Conservation (phyloP, 2,113 vertebrate genomes). For the Micromys minutus region DNA sequence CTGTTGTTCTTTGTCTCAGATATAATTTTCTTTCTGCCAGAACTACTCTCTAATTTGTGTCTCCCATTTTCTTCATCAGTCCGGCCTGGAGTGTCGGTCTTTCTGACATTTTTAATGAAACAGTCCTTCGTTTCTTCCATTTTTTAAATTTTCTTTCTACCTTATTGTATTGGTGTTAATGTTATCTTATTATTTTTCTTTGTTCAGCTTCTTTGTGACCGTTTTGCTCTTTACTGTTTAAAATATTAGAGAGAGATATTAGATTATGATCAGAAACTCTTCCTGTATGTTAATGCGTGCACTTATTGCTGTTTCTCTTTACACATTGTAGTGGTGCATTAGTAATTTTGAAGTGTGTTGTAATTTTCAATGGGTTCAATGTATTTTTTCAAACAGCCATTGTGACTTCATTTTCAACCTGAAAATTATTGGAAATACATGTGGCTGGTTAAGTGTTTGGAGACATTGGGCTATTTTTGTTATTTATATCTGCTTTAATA, state of each 20-base stretch:
- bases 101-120: background rate
- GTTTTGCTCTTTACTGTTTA: background rate
- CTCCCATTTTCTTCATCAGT: background rate
- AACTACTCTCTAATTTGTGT: background rate
- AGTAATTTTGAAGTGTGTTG: background rate
- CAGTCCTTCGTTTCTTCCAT: background rate
- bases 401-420: background rate
- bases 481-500: background rate
- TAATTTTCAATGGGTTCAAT: background rate
- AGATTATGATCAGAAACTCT: background rate
- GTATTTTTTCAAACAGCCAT: background rate
- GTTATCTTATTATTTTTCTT: background rate
- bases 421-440: background rate
- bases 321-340: background rate
- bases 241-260: background rate
- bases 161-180: background rate
- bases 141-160: background rate
- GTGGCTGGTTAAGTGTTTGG: background rate
- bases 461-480: background rate
- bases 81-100: background rate
- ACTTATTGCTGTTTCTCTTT: background rate
- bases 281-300: background rate
- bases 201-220: background rate
- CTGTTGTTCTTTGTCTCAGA: background rate
- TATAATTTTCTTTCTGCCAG: background rate